Conservation (phyloP, 1,140 invertebrate species). For the Holotrichia oblita region DNA sequence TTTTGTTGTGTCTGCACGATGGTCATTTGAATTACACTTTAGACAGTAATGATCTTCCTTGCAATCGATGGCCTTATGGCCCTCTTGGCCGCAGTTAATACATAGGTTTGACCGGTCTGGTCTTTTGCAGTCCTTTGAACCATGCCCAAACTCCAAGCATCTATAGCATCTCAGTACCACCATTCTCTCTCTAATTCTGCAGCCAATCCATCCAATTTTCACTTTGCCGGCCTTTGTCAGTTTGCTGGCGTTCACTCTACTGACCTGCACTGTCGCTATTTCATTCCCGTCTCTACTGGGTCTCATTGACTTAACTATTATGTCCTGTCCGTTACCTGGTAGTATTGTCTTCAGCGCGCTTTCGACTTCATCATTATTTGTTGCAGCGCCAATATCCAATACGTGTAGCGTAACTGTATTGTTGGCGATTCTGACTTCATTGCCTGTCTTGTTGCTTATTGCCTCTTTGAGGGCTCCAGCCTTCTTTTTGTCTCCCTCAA, state of each 20-base stretch:
- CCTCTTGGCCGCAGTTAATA: too few relatives aligned
- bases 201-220: not conserved
- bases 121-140: not conserved
- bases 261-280: not conserved
- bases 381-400: not conserved
- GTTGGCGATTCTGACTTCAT: too few relatives aligned
- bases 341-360: not conserved
- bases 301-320: not conserved
- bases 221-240: not conserved
- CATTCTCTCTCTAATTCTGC: not conserved
- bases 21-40: too few relatives aligned
- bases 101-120: not conserved
- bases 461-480: too few relatives aligned
- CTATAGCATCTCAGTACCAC: not conserved
- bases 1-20: too few relatives aligned
- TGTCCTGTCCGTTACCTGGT: not conserved
- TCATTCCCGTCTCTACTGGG: not conserved
- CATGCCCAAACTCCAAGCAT: not conserved
- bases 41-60: too few relatives aligned
- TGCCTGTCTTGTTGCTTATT: too few relatives aligned
- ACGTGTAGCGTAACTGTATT: too few relatives aligned
- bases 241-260: not conserved
- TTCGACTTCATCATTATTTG: not conserved
- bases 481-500: too few relatives aligned
- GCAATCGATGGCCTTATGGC: too few relatives aligned